Evolutionary conservation across 2,888 invertebrate genomes (phyloP), one percentile per base, ranked within the genome.

Genomic region (Oligia fasciuncula): DNA sequence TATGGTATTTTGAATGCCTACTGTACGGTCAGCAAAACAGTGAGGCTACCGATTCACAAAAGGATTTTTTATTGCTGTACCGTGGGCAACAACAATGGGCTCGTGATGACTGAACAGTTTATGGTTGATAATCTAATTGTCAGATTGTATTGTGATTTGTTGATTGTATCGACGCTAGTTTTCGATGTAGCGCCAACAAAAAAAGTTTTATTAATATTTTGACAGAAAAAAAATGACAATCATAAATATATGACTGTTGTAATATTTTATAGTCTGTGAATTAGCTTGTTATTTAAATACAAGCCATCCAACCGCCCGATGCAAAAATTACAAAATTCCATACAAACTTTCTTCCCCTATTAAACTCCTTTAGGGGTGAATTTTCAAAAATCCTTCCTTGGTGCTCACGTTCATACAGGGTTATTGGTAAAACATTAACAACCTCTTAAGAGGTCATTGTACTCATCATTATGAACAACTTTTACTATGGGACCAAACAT

Each of bases 101-200:
- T 85, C 86, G 91, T 80, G 93, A 94, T 96, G 96, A 96, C 93
- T 93, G 73, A 85, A 93, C 94, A 91, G 91, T 92, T 92, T 90
- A 84, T 85, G 88, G 84, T 84, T 89, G 93, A 93, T 95, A 94
- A 95, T 95, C 94, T 95, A 94, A 96, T 96, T 95, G 96, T 95
- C 92, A 93, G 94, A 92, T 94, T 94, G 93, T 94, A 93, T 93
- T 94, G 93, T 91, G 93, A 94, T 94, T 94, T 92, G 92, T 91
- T 93, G 94, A 94, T 94, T 93, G 93, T 94, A 90, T 89, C 88
- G 89, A 89, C 90, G 88, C 79, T 84, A 91, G 88, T 88, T 90
- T 88, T 83, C 80, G 84, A 81, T 76, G 92, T 91, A 95, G 77
- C 78, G 94, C 91, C 80, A 84, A 90, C 86, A 92, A 80, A 90